Evolutionary conservation across 2,888 invertebrate genomes (phyloP).

Genomic region (Leucoma salicis): DNA sequence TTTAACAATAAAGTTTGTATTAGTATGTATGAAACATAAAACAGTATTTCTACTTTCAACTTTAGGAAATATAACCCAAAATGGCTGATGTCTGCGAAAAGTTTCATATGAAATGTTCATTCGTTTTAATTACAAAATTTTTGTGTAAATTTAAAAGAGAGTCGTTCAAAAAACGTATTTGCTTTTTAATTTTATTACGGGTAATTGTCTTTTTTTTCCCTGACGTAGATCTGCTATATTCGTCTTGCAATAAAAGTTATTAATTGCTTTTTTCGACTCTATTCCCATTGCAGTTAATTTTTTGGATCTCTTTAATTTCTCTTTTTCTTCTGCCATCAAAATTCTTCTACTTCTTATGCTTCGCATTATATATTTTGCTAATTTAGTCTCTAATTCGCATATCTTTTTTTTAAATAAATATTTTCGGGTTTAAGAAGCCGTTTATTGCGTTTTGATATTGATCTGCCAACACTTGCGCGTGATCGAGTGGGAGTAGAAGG

Average conservation of each 20-base stretch:
- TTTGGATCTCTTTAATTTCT: neutral
- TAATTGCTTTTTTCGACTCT: neutral
- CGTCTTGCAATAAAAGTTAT: slow-evolving; percentile 14
- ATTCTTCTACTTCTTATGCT: slow-evolving; percentile 2
- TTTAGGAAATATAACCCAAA: slow-evolving; percentile 19
- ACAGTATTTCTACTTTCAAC: slow-evolving; percentile 14
- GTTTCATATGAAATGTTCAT: slow-evolving; percentile 15
- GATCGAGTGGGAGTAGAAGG: too few species aligned
- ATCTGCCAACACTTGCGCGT: slow-evolving; percentile 7
- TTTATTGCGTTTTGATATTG: slow-evolving; percentile 7
- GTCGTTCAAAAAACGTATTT: slow-evolving; percentile 15
- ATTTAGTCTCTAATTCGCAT: slow-evolving; percentile 8
- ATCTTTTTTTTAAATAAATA: slow-evolving; percentile 9
- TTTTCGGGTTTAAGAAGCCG: slow-evolving; percentile 11
- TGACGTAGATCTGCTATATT: slow-evolving; percentile 14
- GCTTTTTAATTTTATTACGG: slow-evolving; percentile 11
- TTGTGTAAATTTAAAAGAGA: neutral
- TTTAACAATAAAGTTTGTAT: slow-evolving; percentile 7
- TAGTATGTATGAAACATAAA: slow-evolving; percentile 11
- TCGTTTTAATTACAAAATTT: neutral
- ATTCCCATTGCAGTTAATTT: neutral
- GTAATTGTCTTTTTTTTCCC: slow-evolving; percentile 23
- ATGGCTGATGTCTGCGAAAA: slow-evolving; percentile 15
- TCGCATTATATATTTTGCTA: slow-evolving; percentile 12
- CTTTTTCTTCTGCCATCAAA: slow-evolving; percentile 3